Percentiles rank a stretch among this genome's conserved stretches.
Conservation (phyloP, 23 tunicate genomes). For the Halocynthia roretzi region DNA sequence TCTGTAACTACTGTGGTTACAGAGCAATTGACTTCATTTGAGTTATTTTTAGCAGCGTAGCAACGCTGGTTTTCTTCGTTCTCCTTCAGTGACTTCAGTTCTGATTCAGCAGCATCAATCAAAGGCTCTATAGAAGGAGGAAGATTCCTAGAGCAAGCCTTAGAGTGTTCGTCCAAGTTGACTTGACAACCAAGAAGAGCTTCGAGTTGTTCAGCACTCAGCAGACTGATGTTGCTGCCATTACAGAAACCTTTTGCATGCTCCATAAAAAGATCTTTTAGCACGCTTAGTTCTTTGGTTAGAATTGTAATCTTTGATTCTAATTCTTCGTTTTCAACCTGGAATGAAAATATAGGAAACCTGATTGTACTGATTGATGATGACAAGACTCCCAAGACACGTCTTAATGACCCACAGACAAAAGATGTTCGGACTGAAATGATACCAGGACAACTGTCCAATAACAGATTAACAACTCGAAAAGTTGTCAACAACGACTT, state of each 20-base stretch:
- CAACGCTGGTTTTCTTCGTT: neutral
- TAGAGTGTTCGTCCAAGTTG: neutral
- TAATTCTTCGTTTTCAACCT: slow-evolving; percentile 54
- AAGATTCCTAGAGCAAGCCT: neutral
- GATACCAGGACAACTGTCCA: too few species aligned
- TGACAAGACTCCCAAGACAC: too few species aligned
- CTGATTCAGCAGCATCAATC: slow-evolving; percentile 18
- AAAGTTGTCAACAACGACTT: too few species aligned
- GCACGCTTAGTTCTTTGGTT: slow-evolving; percentile 49
- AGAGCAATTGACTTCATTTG: too few species aligned
- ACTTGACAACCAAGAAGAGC: slow-evolving; percentile 46
- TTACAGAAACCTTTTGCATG: slow-evolving; percentile 79
- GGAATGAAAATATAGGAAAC: neutral
- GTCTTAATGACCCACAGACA: too few species aligned
- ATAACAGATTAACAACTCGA: too few species aligned
- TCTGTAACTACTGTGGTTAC: too few species aligned
- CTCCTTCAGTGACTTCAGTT: slow-evolving; percentile 4
- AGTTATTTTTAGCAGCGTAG: too few species aligned
- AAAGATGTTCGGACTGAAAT: too few species aligned
- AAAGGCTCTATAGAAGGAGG: slow-evolving; percentile 13
- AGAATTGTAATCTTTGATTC: slow-evolving; percentile 54
- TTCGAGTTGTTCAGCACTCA: slow-evolving; percentile 65
- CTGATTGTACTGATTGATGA: neutral
- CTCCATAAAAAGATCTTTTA: slow-evolving; percentile 75
- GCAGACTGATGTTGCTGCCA: slow-evolving; percentile 13